These are phyloP conservation scores for Pollenia griseotomentosa DNA, from an alignment of 2,888 invertebrate species.

Conservation along the genomic window DNA sequence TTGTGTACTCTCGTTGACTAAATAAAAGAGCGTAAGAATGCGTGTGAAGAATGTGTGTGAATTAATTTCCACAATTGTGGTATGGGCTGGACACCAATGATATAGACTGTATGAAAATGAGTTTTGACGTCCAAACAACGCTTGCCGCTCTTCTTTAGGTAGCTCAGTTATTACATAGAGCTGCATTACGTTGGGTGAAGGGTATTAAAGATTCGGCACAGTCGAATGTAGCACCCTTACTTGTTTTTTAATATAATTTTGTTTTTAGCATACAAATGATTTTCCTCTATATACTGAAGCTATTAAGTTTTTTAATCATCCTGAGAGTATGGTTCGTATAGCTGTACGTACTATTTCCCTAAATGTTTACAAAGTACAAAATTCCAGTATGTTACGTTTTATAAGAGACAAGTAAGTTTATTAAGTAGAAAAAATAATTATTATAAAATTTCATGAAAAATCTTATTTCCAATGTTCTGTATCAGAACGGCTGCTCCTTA, in stretches of 20 bases:
- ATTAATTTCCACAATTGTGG: too few species aligned
- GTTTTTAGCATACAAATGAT: conserved; percentile 94
- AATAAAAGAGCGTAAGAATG: too few species aligned
- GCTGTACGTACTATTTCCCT: conserved; percentile 98
- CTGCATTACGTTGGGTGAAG: too few species aligned
- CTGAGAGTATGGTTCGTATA: conserved; percentile 99
- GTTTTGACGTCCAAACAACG: too few species aligned
- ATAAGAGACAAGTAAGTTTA: conserved; percentile 91
- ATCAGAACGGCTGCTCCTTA: conserved; percentile 97
- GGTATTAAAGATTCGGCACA: too few species aligned
- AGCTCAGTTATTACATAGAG: too few species aligned
- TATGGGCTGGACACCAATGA: too few species aligned
- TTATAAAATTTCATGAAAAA: not conserved
- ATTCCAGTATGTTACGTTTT: conserved; percentile 97
- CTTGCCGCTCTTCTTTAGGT: too few species aligned
- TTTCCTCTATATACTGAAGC: conserved; percentile 99
- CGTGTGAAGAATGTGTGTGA: too few species aligned
- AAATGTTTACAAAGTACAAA: conserved; percentile 98
- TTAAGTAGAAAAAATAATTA: conserved; percentile 1
- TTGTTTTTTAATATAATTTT: not conserved
- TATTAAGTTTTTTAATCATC: conserved; percentile 99
- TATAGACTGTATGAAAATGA: too few species aligned
- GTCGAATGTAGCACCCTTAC: too few species aligned
- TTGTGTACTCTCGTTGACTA: too few species aligned
- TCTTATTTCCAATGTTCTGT: not conserved